Evolutionary conservation across 2,888 invertebrate species (phyloP).

Genomic region (Spisula solida): DNA sequence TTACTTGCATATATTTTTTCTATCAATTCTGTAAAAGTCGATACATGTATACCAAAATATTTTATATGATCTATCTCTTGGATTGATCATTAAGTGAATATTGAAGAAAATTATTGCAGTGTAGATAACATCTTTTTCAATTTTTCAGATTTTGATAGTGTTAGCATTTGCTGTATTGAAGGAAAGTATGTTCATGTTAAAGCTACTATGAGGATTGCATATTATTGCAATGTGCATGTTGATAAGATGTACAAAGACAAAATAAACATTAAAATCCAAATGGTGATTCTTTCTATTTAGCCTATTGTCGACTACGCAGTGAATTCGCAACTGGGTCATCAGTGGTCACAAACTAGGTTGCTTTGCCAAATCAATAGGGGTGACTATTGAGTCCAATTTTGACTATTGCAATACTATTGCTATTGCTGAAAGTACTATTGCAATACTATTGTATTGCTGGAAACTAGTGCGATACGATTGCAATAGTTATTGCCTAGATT

Average conservation of each 20-base stretch:
- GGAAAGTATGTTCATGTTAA: neutral
- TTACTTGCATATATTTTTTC: slow-evolving; percentile 14
- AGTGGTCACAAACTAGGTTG: no score
- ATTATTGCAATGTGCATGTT: slow-evolving; percentile 4
- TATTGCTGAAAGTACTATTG: no score
- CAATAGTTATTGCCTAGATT: no score
- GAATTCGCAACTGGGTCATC: no score
- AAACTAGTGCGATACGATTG: no score
- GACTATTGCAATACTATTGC: no score
- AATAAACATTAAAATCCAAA: neutral
- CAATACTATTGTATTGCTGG: no score
- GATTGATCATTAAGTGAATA: neutral
- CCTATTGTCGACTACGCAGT: no score
- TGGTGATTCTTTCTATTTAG: neutral
- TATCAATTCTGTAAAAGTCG: neutral
- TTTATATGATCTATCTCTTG: neutral
- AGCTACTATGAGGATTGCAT: neutral
- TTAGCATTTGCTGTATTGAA: neutral
- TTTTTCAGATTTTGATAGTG: neutral
- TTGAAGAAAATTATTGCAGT: neutral
- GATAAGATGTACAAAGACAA: slow-evolving; percentile 11
- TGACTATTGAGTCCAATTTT: no score
- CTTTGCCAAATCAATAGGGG: no score
- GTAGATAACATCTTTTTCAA: neutral
- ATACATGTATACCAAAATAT: neutral